Base-by-base conservation (phyloP, 2,113 vertebrate species). In the Craseonycteris thonglongyai region DNA sequence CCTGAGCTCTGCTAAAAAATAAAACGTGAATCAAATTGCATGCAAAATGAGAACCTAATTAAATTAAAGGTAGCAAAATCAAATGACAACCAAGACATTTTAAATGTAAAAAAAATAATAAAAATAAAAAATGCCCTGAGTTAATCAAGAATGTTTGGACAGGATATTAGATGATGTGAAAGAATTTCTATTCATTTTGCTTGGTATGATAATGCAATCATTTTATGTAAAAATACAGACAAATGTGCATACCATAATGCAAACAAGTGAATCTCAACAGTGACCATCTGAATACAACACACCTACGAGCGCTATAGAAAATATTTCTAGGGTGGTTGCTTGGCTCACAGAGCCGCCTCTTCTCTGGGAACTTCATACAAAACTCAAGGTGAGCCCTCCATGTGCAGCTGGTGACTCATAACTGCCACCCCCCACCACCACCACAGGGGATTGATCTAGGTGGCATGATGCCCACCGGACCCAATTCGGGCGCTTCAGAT, bases 211-310 rank as follows among this genome's bases (percentile, higher is more conserved):
- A 79, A 49, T 10, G 12, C 59, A 78, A 80, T 74, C 2, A n/a
- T 71, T 72, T 83, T 65, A 14, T n/a, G 24, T 90, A 38, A 96
- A 91, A 72, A 45, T 40, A 79, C 61, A 15, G n/a, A 65, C 33
- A 49, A 40, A 45, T 0, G 2, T 40, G 58, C 19, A 30, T 45
- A 30, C 16, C 74, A 49, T 51, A 56, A 72, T 38, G 59, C 7
- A 74, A 92, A 90, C 40, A 59, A 65, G 2, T 38, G 82, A 87
- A 30, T n/a, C 56, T 91, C 68, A 93, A 0, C 3, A 71, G 51
- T 56, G 47, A 61, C 45, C 51, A 22, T 38, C 18, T 33, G 33
- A 68, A 12, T 69, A 85, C 6, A 59, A 14, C 56, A 14, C 28
- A 22, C 58, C 40, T 63, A 11, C 21, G 51, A 68, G 28, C 22